Evolutionary conservation across 2,797 vertebrate genomes (phyloP).

Genomic region (Muscicapa comitata): DNA sequence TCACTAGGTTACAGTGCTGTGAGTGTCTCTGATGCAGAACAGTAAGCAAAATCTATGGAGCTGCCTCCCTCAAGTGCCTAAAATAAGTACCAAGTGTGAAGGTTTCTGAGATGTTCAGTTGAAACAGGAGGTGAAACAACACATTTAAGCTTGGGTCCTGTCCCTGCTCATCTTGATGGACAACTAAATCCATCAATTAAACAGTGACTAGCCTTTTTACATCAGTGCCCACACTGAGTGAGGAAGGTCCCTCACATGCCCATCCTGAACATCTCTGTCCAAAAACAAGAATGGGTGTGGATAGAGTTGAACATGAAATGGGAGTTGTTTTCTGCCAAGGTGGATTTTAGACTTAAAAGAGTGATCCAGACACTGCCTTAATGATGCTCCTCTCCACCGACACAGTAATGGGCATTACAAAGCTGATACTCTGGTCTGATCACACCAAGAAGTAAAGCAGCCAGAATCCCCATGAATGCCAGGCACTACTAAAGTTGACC

Average conservation of each 20-base stretch:
- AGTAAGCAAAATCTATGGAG: not conserved
- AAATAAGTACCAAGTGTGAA: not conserved
- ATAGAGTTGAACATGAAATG: not conserved
- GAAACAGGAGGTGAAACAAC: not conserved
- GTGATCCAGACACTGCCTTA: not conserved
- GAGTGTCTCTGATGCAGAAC: not conserved
- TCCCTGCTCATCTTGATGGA: not conserved
- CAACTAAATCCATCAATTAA: not conserved
- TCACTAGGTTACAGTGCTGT: not conserved
- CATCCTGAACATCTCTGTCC: not conserved
- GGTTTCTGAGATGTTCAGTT: not conserved
- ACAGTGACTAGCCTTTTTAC: not conserved
- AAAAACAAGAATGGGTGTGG: not conserved
- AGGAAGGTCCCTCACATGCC: not conserved
- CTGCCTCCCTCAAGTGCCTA: not conserved
- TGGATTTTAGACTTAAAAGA: not conserved
- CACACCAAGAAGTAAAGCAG: not conserved
- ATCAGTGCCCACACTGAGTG: not conserved
- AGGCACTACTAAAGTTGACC: not conserved
- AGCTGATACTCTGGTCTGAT: not conserved
- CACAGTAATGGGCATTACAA: not conserved
- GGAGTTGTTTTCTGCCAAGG: not conserved
- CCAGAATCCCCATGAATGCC: not conserved
- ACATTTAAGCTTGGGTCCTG: not conserved
- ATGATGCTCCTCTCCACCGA: not conserved